Evolutionary conservation across 2,797 vertebrate genomes (phyloP).

Genomic region (Urophycis tenuis): DNA sequence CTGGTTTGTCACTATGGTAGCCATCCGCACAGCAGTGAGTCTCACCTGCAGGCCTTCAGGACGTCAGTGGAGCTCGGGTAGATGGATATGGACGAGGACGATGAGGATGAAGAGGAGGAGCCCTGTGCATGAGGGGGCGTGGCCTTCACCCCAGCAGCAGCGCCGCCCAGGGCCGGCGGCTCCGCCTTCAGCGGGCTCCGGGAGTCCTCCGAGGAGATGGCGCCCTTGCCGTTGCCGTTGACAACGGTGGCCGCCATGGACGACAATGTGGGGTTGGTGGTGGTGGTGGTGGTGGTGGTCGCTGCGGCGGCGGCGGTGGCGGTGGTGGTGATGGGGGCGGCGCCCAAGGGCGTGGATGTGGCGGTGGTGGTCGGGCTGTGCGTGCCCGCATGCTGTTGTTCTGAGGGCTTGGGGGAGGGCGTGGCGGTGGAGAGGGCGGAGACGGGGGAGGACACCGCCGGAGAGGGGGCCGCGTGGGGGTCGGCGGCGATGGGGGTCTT

Average conservation of each 20-base stretch:
- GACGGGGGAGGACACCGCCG: conserved; percentile 90
- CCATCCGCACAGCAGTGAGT: background rate
- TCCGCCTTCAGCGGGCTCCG: conserved; percentile 90
- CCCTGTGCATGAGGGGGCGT: conserved; percentile 72
- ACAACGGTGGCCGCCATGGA: conserved; percentile 53
- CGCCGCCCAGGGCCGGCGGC: conserved; percentile 60
- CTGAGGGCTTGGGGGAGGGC: conserved; percentile 89
- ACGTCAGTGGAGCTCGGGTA: conserved; percentile 94
- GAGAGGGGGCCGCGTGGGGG: conserved; percentile 82
- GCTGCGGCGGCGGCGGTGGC: conserved; percentile 42
- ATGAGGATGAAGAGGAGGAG: conserved; percentile 72
- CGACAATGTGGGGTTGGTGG: conserved; percentile 34
- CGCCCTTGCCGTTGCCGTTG: conserved; percentile 79
- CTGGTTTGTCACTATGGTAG: background rate
- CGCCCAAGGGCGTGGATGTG: no score
- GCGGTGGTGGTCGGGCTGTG: conserved; percentile 81
- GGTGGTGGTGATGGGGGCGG: conserved; percentile 34
- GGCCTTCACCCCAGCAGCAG: conserved; percentile 45
- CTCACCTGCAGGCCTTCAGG: conserved; percentile 96
- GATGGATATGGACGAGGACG: conserved; percentile 84
- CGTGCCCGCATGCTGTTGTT: conserved; percentile 76
- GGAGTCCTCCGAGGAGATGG: conserved; percentile 86
- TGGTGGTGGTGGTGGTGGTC: conserved; percentile 29
- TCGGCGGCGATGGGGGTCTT: conserved; percentile 67
- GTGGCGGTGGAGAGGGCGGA: conserved; percentile 96